Base-by-base conservation (phyloP, 2,888 invertebrate genomes). In the Capitulum mitella region DNA sequence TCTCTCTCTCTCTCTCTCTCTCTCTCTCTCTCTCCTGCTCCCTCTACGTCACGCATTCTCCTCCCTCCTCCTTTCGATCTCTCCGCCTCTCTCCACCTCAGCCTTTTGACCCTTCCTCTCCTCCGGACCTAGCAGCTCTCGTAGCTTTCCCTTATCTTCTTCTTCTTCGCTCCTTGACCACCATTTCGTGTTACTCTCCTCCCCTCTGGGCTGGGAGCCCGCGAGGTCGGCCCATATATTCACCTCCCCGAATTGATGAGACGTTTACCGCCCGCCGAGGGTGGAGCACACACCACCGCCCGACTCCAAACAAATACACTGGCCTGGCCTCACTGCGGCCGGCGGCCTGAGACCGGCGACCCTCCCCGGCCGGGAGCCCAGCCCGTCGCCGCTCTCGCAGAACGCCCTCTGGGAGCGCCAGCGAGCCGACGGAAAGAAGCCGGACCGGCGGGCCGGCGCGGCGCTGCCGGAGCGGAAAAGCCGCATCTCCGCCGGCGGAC, bases 11-110 rank as follows among this genome's bases (percentile, higher is more conserved):
- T 46, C 54, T 54, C 26, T 26, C 58, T 54, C 61, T 46, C 34
- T n/a, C 54, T 54, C 77, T 32, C 77, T 54, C 77, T 77, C 51
- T 77, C 77, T 77, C 61, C 32, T 61, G n/a, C 78, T 46, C 75
- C 43, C 75, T 75, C 75, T 75, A 5, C 43, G 29, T 75, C 75
- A 29, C 75, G 26, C 75, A 29, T 32, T 75, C 75, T 37, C 76
- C 76, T 76, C 32, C 51, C 54, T 51, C 32, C 51, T 32, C 34
- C 26, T 26, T 10, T 48, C 54, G 32, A 46, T 34, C 51, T 32
- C 77, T 51, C 51, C 32, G 26, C 22, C n/a, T 51, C 54, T 32
- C 32, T 32, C 77, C 29, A 10, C 19, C 77, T 48, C 16, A 29
- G 48, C 48, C 32, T 32, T n/a, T 77, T n/a, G 26, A n/a, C 26